Base-by-base conservation (phyloP, 2,888 invertebrate species). In the Drosophila greeni region DNA sequence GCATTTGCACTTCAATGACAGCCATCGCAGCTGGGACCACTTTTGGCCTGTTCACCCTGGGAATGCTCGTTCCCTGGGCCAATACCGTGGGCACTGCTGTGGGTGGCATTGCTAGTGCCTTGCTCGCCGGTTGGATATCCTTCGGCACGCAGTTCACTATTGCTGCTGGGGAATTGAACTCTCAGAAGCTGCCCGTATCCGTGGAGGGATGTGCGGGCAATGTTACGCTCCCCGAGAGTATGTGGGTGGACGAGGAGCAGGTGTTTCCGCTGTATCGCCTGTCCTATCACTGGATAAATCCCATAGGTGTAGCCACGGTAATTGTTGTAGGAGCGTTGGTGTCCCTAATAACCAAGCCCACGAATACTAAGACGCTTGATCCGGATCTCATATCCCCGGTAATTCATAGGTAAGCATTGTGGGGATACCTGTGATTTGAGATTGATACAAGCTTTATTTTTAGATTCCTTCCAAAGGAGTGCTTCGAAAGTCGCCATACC, bases 1-100 rank as follows among this genome's bases (percentile, higher is more conserved):
- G 94, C 89, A 92, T 95, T 89, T 87, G 88, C 42, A 92, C 94
- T 39, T 94, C 95, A 16, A 88, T 95, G 49, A 94, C 95, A n/a
- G 94, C 95, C 0, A 95, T 96, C 71, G 94, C 95, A 2, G 94
- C 95, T 0, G 94, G 95, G 39, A 94, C 95, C 8, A 93, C 95
- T 0, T 94, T 95, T 77, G 96, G 95, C 0, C 91, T 95, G 11
- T 96, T 96, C 85, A 93, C 95, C 0, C 89, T 96, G 23, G 96
- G 96, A 66, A 95, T 96, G 93, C 90, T 93, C 71, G 91, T 94
- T 83, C 95, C 95, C 42, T 95, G 94, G 93, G 92, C 93, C 56
- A 95, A 94, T 60, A 91, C 92, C 0, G 90, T 92, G 80, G 93
- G 94, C 49, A 91, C 91, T 24, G 85, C 91, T 39, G 87, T 89